phyloP scores from a whole-genome alignment of 2,113 vertebrate species.

The Cottus gobio region DNA sequence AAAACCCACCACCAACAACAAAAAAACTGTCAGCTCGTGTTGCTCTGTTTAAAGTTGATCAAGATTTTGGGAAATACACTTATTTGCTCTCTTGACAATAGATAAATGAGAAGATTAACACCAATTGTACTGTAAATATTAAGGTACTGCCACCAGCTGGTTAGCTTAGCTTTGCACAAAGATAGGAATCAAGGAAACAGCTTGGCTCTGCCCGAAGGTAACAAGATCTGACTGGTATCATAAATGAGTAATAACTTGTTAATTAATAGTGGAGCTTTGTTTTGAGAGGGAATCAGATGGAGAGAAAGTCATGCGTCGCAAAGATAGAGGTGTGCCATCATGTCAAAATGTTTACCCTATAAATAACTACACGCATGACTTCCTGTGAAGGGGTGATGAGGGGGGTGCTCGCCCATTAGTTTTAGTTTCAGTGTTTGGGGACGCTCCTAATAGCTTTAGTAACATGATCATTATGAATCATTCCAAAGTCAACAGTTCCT shows the following conservation, averaged over 20 bases:
- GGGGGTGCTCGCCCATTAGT: background rate
- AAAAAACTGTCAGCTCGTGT: background rate
- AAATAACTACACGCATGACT: slow-evolving; percentile 10
- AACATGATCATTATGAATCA: slow-evolving; percentile 37
- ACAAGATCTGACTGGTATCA: background rate
- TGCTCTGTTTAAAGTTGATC: background rate
- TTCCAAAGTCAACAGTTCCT: background rate
- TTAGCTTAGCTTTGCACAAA: background rate
- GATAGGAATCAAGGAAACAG: background rate
- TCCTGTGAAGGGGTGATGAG: background rate
- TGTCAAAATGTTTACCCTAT: slow-evolving; percentile 27
- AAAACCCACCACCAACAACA: no score
- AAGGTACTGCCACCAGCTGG: background rate
- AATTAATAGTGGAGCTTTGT: background rate
- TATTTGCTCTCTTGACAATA: background rate
- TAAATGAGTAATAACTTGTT: background rate
- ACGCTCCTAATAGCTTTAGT: slow-evolving; percentile 39
- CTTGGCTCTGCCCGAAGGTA: background rate
- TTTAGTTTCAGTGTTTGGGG: slow-evolving; percentile 57
- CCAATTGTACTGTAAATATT: background rate
- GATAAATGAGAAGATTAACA: background rate
- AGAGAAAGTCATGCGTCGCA: background rate
- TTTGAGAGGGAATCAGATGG: background rate
- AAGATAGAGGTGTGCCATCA: background rate
- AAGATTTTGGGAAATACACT: background rate